phyloP scores from a whole-genome alignment of 2,797 vertebrate genomes.

The Myotis daubentonii region DNA sequence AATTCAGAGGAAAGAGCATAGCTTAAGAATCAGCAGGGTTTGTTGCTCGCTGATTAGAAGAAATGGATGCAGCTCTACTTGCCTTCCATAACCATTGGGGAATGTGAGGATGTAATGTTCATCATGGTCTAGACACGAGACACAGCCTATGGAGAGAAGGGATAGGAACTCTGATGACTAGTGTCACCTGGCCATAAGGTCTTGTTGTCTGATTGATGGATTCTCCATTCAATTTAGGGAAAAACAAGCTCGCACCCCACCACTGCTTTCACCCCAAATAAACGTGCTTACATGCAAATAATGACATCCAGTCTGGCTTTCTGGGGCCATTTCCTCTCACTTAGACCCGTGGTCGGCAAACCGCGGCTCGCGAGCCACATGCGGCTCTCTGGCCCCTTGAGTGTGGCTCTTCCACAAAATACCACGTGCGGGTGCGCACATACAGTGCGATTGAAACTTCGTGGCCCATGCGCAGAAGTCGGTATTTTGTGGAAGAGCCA shows the following conservation, averaged over 20 bases:
- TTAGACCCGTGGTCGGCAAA: too few relatives aligned
- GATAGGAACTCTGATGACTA: not conserved
- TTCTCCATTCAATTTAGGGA: not conserved
- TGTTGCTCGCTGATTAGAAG: not conserved
- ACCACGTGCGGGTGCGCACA: too few relatives aligned
- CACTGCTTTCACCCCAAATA: not conserved
- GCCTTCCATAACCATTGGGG: constrained; percentile 98
- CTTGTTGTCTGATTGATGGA: not conserved
- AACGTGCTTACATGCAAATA: not conserved
- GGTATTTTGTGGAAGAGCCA: too few relatives aligned
- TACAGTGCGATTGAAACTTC: too few relatives aligned
- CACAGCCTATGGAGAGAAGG: constrained; percentile 90
- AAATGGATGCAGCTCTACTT: constrained; percentile 70
- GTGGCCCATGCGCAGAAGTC: too few relatives aligned
- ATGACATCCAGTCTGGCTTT: not conserved
- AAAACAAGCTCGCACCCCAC: not conserved
- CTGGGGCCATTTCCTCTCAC: constrained; percentile 7
- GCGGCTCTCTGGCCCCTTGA: too few relatives aligned
- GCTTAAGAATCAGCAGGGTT: not conserved
- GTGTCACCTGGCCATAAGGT: not conserved
- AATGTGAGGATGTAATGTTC: constrained; percentile 99
- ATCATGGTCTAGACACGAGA: constrained; percentile 96
- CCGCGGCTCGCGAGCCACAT: too few relatives aligned
- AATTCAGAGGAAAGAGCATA: not conserved
- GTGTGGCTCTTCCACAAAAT: too few relatives aligned